Evolutionary conservation across 2,113 vertebrate species (phyloP).

Genomic region (Elephantulus edwardii): DNA sequence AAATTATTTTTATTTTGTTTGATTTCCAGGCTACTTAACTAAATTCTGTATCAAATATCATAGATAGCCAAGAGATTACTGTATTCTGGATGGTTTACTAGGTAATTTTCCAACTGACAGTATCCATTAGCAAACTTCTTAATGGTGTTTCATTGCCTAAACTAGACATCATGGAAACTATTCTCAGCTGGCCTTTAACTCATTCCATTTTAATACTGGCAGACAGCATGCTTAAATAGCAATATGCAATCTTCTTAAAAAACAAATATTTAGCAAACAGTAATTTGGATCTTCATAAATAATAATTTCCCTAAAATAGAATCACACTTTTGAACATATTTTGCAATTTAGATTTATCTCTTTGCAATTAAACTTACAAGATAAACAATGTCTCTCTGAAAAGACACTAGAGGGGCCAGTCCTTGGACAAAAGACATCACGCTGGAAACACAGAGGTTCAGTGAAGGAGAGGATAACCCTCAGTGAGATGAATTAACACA

Average conservation of each 20-base stretch:
- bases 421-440: no score
- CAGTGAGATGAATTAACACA: no score
- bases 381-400: neutral
- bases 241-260: neutral
- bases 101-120: neutral
- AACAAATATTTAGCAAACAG: neutral
- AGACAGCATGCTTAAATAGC: neutral
- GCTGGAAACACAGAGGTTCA: no score
- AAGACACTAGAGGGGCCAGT: no score
- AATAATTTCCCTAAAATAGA: neutral
- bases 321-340: neutral
- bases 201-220: neutral
- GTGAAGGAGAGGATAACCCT: no score
- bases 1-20: neutral
- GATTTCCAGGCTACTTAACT: neutral
- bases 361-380: neutral
- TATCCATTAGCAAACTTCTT: neutral
- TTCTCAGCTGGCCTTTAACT: no score
- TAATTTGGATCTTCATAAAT: neutral
- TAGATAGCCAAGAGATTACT: neutral
- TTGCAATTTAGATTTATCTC: neutral
- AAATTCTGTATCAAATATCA: neutral
- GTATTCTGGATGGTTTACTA: neutral
- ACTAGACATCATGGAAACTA: neutral
- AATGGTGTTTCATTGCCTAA: neutral